Evolutionary conservation across 2,113 vertebrate species (phyloP).

Genomic region (Carlito syrichta): DNA sequence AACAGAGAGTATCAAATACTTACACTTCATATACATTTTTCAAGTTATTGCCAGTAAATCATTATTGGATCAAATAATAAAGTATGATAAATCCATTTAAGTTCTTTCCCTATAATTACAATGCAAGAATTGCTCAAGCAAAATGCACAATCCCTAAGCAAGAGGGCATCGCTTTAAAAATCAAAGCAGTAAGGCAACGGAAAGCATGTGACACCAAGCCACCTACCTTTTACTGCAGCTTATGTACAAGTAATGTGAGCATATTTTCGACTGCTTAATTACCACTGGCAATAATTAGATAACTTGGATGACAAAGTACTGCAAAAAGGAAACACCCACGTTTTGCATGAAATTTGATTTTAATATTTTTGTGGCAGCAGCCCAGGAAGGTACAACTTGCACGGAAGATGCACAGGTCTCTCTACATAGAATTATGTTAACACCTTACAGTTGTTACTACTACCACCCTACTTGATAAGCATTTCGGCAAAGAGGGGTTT

Average conservation of each 20-base stretch:
- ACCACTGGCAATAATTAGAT: background rate
- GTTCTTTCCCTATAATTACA: background rate
- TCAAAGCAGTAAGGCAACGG: background rate
- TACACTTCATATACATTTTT: background rate
- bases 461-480: background rate
- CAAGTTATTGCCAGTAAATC: background rate
- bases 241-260: background rate
- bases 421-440: background rate
- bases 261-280: background rate
- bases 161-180: constrained; percentile 54
- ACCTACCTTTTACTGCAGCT: background rate
- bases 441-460: no score
- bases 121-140: background rate
- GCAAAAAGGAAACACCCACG: background rate
- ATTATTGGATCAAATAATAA: background rate
- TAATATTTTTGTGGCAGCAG: background rate
- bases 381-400: background rate
- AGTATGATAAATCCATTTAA: background rate
- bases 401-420: background rate
- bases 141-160: background rate
- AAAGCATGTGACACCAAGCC: background rate
- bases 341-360: background rate
- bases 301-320: background rate
- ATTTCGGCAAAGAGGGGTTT: no score
- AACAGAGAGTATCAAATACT: background rate